phyloP scores from a whole-genome alignment of 2,113 vertebrate species.

The Numenius arquata region DNA sequence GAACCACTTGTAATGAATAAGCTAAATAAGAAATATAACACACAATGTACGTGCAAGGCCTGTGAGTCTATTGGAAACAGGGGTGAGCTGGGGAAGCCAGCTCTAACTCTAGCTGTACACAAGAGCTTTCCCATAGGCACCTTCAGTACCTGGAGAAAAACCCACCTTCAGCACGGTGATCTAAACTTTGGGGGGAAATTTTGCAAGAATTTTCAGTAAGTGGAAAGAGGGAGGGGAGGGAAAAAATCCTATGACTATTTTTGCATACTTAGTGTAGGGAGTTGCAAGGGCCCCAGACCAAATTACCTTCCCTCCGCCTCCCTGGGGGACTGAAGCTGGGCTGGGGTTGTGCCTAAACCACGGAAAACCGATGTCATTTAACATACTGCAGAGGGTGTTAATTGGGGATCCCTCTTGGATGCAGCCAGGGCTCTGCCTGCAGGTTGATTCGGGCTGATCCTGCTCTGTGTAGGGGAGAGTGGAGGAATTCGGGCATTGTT shows the following conservation, averaged over 20 bases:
- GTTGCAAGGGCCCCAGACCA: not conserved
- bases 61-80: not conserved
- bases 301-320: rapidly evolving
- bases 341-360: not conserved
- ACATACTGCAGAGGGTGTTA: not conserved
- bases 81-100: not conserved
- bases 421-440: not conserved
- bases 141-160: not conserved
- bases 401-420: not conserved
- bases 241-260: not conserved
- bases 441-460: not conserved
- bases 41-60: no score
- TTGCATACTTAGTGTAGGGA: not conserved
- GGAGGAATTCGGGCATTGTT: rapidly evolving
- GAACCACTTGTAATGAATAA: not conserved
- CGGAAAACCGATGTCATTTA: not conserved
- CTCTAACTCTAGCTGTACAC: not conserved
- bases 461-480: not conserved
- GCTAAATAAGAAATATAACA: not conserved
- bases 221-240: rapidly evolving
- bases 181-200: not conserved
- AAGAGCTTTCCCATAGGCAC: not conserved
- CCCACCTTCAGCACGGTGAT: no score
- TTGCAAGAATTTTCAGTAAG: not conserved
- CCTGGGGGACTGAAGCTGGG: rapidly evolving